Conservation (phyloP, 2,888 invertebrate species). For the Ecdyonurus torrentis region DNA sequence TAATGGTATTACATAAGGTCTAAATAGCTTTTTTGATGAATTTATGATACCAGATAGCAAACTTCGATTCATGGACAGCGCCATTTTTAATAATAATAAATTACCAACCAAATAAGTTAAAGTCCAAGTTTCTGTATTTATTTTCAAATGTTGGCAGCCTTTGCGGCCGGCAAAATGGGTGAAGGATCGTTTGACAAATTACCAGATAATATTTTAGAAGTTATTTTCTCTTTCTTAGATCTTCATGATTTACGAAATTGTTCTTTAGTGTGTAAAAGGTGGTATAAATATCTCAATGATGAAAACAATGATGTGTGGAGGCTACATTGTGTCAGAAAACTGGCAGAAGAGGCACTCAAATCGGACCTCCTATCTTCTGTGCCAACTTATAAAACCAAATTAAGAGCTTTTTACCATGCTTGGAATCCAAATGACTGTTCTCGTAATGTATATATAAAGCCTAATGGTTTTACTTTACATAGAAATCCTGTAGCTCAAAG, state of each 20-base stretch:
- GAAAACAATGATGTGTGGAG: slow-evolving; percentile 95
- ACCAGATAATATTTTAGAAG: slow-evolving; percentile 69
- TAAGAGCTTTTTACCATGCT: slow-evolving; percentile 83
- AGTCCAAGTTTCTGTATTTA: neutral
- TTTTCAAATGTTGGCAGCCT: neutral
- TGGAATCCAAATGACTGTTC: slow-evolving; percentile 98
- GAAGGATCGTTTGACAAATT: slow-evolving; percentile 34
- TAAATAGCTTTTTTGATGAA: neutral
- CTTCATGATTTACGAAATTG: slow-evolving; percentile 75
- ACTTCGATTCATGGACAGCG: neutral
- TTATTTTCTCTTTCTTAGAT: slow-evolving; percentile 80
- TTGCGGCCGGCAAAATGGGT: slow-evolving; percentile 27
- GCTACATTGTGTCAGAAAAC: slow-evolving; percentile 65
- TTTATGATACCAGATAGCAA: neutral
- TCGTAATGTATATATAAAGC: slow-evolving; percentile 89
- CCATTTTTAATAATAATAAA: neutral
- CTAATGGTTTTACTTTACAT: slow-evolving; percentile 93
- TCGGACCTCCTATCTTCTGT: slow-evolving; percentile 80
- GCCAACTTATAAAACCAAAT: slow-evolving; percentile 80
- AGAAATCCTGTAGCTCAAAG: slow-evolving; percentile 97
- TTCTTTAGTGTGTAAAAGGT: slow-evolving; percentile 81
- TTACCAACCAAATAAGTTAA: too few species aligned
- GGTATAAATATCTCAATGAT: slow-evolving; percentile 78
- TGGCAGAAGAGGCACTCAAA: slow-evolving; percentile 76
- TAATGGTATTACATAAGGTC: neutral